A percentile compares a stretch with the other conserved stretches of the same genome.
Evolutionary conservation across 2,113 vertebrate genomes (phyloP).

Genomic region (Miniopterus natalensis): DNA sequence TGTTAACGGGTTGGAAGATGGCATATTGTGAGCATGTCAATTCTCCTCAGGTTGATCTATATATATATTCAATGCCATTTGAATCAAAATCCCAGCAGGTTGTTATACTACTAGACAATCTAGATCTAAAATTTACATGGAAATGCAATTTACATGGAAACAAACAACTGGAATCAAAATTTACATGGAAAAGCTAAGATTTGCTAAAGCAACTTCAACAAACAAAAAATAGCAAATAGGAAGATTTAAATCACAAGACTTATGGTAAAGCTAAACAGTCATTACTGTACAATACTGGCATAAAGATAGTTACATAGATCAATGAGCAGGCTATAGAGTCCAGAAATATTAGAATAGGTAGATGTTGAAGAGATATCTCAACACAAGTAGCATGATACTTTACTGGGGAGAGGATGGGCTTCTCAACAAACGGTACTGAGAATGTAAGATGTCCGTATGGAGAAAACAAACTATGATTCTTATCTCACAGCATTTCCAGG

Average conservation of each 20-base stretch:
- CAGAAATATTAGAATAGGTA: not conserved
- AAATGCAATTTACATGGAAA: not conserved
- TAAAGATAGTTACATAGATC: not conserved
- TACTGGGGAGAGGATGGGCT: not conserved
- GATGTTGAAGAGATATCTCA: not conserved
- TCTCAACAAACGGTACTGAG: not conserved
- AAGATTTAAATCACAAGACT: not conserved
- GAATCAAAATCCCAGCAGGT: not conserved
- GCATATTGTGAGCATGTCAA: not conserved
- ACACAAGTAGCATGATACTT: not conserved
- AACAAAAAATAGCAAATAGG: not conserved
- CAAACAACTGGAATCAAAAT: not conserved
- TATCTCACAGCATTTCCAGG: not conserved
- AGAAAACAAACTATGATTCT: not conserved
- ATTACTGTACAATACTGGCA: not conserved
- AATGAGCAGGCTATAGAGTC: not conserved
- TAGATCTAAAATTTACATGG: not conserved
- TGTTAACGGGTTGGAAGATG: not conserved
- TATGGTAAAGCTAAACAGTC: not conserved
- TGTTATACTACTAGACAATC: not conserved
- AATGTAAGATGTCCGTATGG: not conserved
- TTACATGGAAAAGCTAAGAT: conserved; percentile 8
- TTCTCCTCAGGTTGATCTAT: not conserved
- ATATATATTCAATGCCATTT: not conserved
- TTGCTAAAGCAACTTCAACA: not conserved